A percentile compares a stretch with the other conserved stretches of the same genome.
phyloP scores from a whole-genome alignment of 2,888 invertebrate species.

The Mesoligia furuncula region DNA sequence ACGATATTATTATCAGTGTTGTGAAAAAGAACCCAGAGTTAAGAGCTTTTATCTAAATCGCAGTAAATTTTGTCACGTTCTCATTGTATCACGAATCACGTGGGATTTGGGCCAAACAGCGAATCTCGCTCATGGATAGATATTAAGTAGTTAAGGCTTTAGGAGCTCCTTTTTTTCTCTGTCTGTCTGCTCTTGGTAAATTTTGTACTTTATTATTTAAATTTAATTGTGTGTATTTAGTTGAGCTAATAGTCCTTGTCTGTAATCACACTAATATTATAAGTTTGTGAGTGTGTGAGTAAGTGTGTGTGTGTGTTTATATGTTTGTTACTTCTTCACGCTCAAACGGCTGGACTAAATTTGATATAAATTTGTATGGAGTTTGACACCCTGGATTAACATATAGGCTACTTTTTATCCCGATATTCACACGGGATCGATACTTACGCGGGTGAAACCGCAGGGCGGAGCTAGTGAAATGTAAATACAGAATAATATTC shows the following conservation, averaged over 20 bases:
- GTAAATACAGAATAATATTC: too few species aligned
- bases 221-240: not conserved
- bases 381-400: too few species aligned
- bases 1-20: conserved; percentile 41
- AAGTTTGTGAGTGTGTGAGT: too few species aligned
- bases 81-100: conserved; percentile 66
- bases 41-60: conserved; percentile 57
- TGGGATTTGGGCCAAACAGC: conserved; percentile 62
- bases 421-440: too few species aligned
- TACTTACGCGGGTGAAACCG: too few species aligned
- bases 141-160: conserved; percentile 35
- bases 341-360: too few species aligned
- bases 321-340: too few species aligned
- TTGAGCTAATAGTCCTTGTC: conserved; percentile 27
- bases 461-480: too few species aligned
- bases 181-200: conserved; percentile 5
- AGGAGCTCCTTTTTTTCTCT: conserved; percentile 1
- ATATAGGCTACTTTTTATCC: too few species aligned
- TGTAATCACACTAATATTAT: too few species aligned
- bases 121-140: conserved; percentile 53
- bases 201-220: conserved; percentile 13
- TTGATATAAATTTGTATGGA: too few species aligned
- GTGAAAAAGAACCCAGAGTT: conserved; percentile 59
- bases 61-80: conserved; percentile 66
- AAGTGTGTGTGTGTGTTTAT: too few species aligned